Evolutionary conservation across 2,888 invertebrate species (phyloP).

Genomic region (Gortyna flavago): DNA sequence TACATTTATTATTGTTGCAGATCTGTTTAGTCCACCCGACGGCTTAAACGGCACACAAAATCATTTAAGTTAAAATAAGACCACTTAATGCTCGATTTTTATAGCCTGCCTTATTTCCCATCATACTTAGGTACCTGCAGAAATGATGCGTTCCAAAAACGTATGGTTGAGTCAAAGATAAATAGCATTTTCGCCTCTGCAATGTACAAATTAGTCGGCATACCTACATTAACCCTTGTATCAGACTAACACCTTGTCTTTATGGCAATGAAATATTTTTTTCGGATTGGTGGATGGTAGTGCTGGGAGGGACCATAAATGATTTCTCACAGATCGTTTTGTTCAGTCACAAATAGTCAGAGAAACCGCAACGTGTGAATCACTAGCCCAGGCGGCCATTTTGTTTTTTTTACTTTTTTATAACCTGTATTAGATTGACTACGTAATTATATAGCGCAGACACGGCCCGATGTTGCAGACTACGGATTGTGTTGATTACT

Average conservation of each 20-base stretch:
- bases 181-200: conserved; percentile 72
- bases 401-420: conserved; percentile 63
- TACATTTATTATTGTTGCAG: conserved; percentile 70
- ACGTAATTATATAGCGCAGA: conserved; percentile 61
- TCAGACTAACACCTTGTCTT: conserved; percentile 76
- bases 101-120: conserved; percentile 74
- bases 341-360: conserved; percentile 77
- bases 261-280: conserved; percentile 73
- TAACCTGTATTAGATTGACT: conserved; percentile 67
- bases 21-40: conserved; percentile 71
- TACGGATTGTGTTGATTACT: conserved; percentile 50
- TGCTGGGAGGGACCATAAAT: conserved; percentile 73
- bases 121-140: conserved; percentile 77
- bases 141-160: conserved; percentile 77
- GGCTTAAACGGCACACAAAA: conserved; percentile 72
- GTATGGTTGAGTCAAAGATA: conserved; percentile 76
- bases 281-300: conserved; percentile 77
- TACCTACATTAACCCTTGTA: conserved; percentile 73
- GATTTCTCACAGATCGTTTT: conserved; percentile 68
- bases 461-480: conserved; percentile 27
- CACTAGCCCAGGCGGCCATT: conserved; percentile 70
- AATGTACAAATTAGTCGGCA: conserved; percentile 80
- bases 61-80: conserved; percentile 74
- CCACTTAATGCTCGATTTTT: conserved; percentile 75
- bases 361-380: conserved; percentile 80